phyloP scores from a whole-genome alignment of 2,888 invertebrate genomes.

The Caenorhabditis auriculariae region DNA sequence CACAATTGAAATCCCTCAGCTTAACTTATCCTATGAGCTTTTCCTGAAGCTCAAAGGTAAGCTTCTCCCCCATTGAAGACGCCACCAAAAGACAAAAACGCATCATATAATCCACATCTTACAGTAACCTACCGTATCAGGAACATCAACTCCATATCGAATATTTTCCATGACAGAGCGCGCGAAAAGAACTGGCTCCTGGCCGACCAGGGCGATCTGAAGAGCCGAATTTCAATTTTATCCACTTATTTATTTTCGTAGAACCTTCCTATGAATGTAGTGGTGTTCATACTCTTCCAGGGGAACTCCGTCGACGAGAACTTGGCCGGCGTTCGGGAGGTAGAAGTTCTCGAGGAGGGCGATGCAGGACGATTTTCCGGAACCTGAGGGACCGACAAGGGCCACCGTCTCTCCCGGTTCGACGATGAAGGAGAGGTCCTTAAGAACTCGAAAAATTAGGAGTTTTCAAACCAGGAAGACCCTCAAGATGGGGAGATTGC shows the following conservation, averaged over 20 bases:
- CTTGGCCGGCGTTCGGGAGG: conserved; percentile 63
- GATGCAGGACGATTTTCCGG: conserved; percentile 67
- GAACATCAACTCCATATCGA: conserved; percentile 54
- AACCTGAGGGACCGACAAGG: conserved; percentile 65
- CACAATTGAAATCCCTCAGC: no score
- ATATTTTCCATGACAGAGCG: conserved; percentile 63
- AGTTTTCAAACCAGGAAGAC: conserved; percentile 55
- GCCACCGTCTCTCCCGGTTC: conserved; percentile 67
- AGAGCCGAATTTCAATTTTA: background rate
- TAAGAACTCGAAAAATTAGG: conserved; percentile 4
- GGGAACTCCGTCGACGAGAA: conserved; percentile 65
- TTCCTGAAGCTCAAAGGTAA: no score
- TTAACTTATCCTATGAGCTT: no score
- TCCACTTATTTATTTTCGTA: no score
- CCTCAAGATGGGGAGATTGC: conserved; percentile 75
- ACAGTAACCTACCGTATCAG: conserved; percentile 19
- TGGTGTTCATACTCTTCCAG: conserved; percentile 65
- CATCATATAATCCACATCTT: background rate
- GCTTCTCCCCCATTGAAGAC: no score
- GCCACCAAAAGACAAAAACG: background rate
- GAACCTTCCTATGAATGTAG: conserved; percentile 65
- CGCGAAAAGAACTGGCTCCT: conserved; percentile 67
- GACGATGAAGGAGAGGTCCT: conserved; percentile 65
- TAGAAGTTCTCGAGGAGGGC: conserved; percentile 67
- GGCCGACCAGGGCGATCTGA: conserved; percentile 65